These are phyloP conservation scores for Bombus polaris DNA, from an alignment of 1,140 invertebrate genomes.

Conservation along the genomic window DNA sequence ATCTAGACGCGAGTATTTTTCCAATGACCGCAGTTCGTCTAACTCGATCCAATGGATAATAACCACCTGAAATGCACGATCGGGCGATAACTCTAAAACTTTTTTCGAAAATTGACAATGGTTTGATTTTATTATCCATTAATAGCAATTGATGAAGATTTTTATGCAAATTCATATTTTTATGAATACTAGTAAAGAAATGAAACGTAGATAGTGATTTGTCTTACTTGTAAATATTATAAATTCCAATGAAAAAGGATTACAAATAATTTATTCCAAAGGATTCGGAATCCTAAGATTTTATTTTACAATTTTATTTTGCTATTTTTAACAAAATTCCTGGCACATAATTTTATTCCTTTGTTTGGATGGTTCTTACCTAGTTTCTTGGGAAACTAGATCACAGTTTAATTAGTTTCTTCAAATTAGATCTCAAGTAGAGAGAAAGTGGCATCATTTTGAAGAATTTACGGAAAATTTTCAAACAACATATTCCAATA, in stretches of 20 bases:
- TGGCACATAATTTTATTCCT: background rate
- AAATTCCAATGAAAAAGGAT: no score
- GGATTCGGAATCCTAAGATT: no score
- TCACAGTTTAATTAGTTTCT: background rate
- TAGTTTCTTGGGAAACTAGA: background rate
- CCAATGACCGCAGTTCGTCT: background rate
- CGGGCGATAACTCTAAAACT: background rate
- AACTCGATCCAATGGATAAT: background rate
- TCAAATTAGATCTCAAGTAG: background rate
- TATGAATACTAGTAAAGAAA: background rate
- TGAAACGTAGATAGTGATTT: background rate
- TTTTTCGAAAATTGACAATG: background rate
- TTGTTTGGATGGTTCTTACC: background rate
- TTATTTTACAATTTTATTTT: background rate
- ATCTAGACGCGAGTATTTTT: constrained; percentile 32
- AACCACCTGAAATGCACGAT: background rate
- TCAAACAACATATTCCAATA: no score
- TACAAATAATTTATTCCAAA: no score
- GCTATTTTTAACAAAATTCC: background rate
- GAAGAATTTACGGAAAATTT: background rate
- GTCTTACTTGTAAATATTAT: no score
- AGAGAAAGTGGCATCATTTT: background rate
- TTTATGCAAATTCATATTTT: background rate
- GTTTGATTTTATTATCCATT: background rate
- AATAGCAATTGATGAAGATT: background rate